Conservation (phyloP, 2,888 invertebrate genomes). For the Drosophila suboccidentalis region DNA sequence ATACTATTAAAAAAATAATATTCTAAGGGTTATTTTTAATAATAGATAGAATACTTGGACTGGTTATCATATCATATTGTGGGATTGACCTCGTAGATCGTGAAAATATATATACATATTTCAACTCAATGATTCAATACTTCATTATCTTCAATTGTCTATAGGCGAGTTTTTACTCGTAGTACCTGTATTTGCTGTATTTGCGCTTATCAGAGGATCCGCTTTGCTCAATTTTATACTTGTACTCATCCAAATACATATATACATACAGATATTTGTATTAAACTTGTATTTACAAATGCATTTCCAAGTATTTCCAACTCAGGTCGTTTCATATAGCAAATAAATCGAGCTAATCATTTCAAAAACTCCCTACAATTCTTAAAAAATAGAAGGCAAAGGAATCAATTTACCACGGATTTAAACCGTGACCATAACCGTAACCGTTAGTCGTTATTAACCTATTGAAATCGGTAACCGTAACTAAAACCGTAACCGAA, state of each 20-base stretch:
- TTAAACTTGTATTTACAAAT: conserved; percentile 13
- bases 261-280: conserved; percentile 4
- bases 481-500: too few relatives aligned
- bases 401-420: too few relatives aligned
- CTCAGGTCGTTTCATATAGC: neutral
- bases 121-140: conserved; percentile 1
- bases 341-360: neutral
- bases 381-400: neutral
- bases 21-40: neutral
- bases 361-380: neutral
- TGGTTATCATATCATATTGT: neutral
- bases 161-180: too few relatives aligned
- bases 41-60: neutral
- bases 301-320: conserved; percentile 8
- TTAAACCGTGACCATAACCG: too few relatives aligned
- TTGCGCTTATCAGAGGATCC: conserved; percentile 48
- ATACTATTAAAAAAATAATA: too few relatives aligned
- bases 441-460: too few relatives aligned
- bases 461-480: too few relatives aligned
- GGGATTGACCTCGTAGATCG: conserved; percentile 6
- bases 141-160: conserved; percentile 12
- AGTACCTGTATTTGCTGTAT: too few relatives aligned
- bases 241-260: neutral
- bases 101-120: too few relatives aligned
- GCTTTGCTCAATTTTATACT: conserved; percentile 25